phyloP scores from a whole-genome alignment of 1,140 invertebrate species.

The Drosophila guanche region DNA sequence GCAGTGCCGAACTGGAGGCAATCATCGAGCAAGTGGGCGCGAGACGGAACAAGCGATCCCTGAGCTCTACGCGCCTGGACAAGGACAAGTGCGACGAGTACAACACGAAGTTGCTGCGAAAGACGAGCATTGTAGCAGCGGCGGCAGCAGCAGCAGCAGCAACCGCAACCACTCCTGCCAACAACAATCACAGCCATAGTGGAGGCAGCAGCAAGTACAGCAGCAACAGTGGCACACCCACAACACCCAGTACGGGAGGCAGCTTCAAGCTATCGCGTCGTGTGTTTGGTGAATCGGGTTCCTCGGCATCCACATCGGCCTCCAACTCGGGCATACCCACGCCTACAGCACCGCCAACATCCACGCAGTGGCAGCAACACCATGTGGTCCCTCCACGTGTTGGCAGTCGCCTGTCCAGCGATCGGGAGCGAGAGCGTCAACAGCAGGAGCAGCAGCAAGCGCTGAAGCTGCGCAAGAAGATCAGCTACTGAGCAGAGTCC shows the following conservation, averaged over 20 bases:
- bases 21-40: conserved; percentile 49
- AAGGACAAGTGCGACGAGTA: conserved; percentile 82
- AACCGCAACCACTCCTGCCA: conserved; percentile 7
- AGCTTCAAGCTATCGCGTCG: conserved; percentile 68
- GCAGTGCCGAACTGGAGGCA: conserved; percentile 53
- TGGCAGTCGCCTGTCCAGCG: conserved; percentile 46
- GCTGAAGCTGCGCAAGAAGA: conserved; percentile 79
- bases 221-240: conserved; percentile 29
- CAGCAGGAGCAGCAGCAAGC: conserved; percentile 45
- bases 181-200: conserved; percentile 32
- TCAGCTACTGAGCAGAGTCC: conserved; percentile 67
- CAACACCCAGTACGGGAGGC: conserved; percentile 38
- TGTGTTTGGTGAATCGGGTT: conserved; percentile 61
- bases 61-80: conserved; percentile 79
- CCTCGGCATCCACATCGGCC: conserved; percentile 73
- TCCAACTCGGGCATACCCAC: conserved; percentile 78
- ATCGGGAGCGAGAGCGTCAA: conserved; percentile 46
- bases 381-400: conserved; percentile 32
- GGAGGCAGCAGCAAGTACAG: conserved; percentile 43
- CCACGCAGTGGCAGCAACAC: conserved; percentile 36
- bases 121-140: conserved; percentile 59
- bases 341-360: conserved; percentile 62
- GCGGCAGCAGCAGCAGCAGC: conserved; percentile 47
- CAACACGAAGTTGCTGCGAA: conserved; percentile 77
- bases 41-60: conserved; percentile 78